Percentiles rank a stretch among this genome's conserved stretches.
These are phyloP conservation scores for Serilophus lunatus DNA, from an alignment of 2,113 vertebrate genomes.

Conservation along the genomic window DNA sequence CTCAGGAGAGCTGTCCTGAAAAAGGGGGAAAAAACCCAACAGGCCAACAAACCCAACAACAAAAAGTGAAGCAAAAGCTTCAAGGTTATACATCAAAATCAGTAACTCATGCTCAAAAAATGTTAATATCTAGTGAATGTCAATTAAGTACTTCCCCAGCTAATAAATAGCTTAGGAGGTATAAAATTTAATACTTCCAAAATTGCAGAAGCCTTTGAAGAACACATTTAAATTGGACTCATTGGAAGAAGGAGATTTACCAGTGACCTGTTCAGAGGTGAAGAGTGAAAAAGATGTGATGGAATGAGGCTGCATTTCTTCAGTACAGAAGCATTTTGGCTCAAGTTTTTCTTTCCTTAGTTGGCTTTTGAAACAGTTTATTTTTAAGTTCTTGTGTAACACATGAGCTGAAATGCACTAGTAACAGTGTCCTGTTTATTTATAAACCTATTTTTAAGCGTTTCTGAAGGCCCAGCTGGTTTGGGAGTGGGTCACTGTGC, in stretches of 20 bases:
- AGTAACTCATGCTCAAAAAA: neutral
- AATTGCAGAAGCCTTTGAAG: constrained; percentile 52
- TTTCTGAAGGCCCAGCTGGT: neutral
- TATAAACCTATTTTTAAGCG: neutral
- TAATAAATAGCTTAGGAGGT: constrained; percentile 56
- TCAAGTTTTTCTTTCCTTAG: neutral
- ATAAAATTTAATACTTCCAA: constrained; percentile 40
- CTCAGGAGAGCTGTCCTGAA: neutral
- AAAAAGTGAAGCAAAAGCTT: neutral
- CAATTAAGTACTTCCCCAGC: constrained; percentile 46
- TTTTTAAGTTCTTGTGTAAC: neutral
- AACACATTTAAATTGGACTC: neutral
- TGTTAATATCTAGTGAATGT: constrained; percentile 31
- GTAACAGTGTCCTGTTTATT: neutral
- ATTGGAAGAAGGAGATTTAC: neutral
- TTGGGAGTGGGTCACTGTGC: neutral
- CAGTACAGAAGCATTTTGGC: neutral
- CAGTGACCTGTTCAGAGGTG: neutral
- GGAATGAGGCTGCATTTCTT: neutral
- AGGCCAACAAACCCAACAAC: neutral
- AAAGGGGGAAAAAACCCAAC: neutral
- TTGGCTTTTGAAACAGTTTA: neutral
- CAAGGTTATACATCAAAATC: neutral
- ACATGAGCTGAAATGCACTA: neutral
- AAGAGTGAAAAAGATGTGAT: neutral